A percentile compares a stretch with the other conserved stretches of the same genome.
Evolutionary conservation across 1,140 invertebrate species (phyloP).

Genomic region (Tetranychus urticae): DNA sequence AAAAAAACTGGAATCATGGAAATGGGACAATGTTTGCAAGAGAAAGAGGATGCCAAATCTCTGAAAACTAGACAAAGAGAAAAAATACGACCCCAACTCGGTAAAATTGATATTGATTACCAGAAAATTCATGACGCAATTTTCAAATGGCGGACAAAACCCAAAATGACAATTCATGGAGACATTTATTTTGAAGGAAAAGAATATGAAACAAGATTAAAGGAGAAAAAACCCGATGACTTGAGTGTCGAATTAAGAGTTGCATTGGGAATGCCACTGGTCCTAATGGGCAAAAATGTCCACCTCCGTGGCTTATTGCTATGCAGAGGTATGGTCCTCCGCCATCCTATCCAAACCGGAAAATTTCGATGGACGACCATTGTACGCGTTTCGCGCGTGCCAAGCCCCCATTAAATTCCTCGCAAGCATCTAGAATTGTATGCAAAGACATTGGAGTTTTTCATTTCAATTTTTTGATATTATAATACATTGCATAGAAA

Average conservation of each 20-base stretch:
- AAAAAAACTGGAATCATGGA: slow-evolving; percentile 98
- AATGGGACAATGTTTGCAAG: slow-evolving; percentile 92
- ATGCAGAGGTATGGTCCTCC: slow-evolving; percentile 99
- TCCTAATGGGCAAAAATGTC: slow-evolving; percentile 36
- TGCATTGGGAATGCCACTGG: slow-evolving; percentile 97
- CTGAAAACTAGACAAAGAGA: slow-evolving; percentile 97
- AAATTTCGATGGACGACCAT: too few species aligned
- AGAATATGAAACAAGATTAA: slow-evolving; percentile 89
- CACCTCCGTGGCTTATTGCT: slow-evolving; percentile 30
- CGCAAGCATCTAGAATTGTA: too few species aligned
- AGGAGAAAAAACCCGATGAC: slow-evolving; percentile 96
- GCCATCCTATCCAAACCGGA: slow-evolving; percentile 93
- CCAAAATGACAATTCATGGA: slow-evolving; percentile 92
- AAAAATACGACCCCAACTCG: slow-evolving; percentile 81
- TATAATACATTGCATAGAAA: too few species aligned
- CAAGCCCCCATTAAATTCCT: too few species aligned
- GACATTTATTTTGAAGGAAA: slow-evolving; percentile 99
- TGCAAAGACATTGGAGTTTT: too few species aligned
- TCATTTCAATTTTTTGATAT: too few species aligned
- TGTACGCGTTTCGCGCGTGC: too few species aligned
- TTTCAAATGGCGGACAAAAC: slow-evolving; percentile 99
- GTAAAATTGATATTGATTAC: slow-evolving; percentile 99
- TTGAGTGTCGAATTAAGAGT: slow-evolving; percentile 82
- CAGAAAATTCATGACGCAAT: slow-evolving; percentile 98
- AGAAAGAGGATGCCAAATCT: slow-evolving; percentile 89